Base-by-base conservation (phyloP, 2,113 vertebrate species). In the Platysteira castanea region DNA sequence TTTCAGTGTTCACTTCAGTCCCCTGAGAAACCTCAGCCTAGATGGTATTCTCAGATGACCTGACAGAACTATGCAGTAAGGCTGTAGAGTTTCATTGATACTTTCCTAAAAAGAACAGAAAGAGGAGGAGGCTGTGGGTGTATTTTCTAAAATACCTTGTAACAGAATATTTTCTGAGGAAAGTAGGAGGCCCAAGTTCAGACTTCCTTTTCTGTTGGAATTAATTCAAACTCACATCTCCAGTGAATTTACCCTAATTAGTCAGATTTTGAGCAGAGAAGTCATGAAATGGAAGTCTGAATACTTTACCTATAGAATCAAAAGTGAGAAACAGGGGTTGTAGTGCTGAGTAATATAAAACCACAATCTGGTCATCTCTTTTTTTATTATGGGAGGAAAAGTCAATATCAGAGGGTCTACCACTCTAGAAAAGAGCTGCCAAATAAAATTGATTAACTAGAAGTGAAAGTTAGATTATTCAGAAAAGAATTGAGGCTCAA, bases 141-240 rank as follows among this genome's bases (percentile, higher is more conserved):
- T 92, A 64, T 90, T 87, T 87, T 85, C 57, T 95, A 76, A 91
- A 95, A 90, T 93, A 91, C 41, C 78, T 65, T 79, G 47, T 76
- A 73, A 60, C 24, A 82, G 74, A 82, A 37, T 59, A 69, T 87
- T 91, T 93, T 82, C 53, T 82, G 61, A 84, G 41, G 33, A 93
- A 89, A 42, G 78, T 79, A 76, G 87, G 74, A 89, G 78, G 74
- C 74, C 70, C 69, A 68, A 18, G 41, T 87, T 95, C 69, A 87
- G 84, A 76, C 31, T 91, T 95, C 35, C 53, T 94, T 84, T 93
- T 84, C 65, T 94, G 44, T 10, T 2, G 0, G 10, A 61, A 23
- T 84, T 4, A 7, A 27, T 73, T 90, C 22, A 73, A 85, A 60
- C 30, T 84, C 37, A 13, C 11, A 33, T 82, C 23, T 85, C 46